Percentiles rank a stretch among this genome's conserved stretches.
Evolutionary conservation across 1,140 invertebrate species (phyloP).

Genomic region (Meloidogyne floridensis): DNA sequence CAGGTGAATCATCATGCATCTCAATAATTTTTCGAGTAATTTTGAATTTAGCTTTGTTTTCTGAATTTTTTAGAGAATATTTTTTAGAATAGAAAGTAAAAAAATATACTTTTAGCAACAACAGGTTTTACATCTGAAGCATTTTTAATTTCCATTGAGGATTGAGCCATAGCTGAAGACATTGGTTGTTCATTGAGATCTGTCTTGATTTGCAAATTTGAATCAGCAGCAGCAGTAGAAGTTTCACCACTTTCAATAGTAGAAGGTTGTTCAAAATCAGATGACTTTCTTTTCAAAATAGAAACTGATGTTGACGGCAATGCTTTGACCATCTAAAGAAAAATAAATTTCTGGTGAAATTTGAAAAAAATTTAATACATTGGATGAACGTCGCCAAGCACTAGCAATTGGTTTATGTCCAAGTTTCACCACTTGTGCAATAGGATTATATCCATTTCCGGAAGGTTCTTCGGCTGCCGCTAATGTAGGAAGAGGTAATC

Average conservation of each 20-base stretch:
- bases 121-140: not conserved
- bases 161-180: not conserved
- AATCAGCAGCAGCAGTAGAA: not conserved
- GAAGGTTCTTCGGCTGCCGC: not conserved
- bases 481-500: slow-evolving; percentile 30
- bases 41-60: not conserved
- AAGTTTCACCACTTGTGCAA: slow-evolving; percentile 26
- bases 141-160: not conserved
- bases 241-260: not conserved
- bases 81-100: not conserved
- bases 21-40: slow-evolving; percentile 9
- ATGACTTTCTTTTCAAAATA: not conserved
- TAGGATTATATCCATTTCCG: slow-evolving; percentile 24
- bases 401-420: slow-evolving; percentile 35
- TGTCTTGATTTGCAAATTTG: not conserved
- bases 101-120: not conserved
- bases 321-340: slow-evolving; percentile 31
- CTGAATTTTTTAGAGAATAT: not conserved
- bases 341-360: not conserved
- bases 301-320: slow-evolving; percentile 16
- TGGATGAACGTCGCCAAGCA: slow-evolving; percentile 24
- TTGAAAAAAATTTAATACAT: slow-evolving; percentile 17
- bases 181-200: not conserved
- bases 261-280: not conserved
- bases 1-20: slow-evolving; percentile 24